Percentiles rank a stretch among this genome's conserved stretches.
Evolutionary conservation across 2,797 vertebrate species (phyloP).

Genomic region (Xenentodon cancila): DNA sequence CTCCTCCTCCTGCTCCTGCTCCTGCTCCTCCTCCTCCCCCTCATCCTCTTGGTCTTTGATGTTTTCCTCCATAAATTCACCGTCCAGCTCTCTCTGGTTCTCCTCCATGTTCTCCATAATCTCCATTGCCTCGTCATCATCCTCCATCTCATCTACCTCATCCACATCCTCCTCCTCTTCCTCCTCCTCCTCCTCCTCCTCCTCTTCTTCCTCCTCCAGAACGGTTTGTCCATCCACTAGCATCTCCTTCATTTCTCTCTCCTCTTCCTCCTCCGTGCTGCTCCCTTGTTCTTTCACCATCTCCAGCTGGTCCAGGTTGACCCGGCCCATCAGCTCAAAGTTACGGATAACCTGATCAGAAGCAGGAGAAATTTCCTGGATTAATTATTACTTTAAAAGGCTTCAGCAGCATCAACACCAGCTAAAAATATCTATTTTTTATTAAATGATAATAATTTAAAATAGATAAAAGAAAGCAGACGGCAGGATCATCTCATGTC

Average conservation of each 20-base stretch:
- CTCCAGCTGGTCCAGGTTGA: conserved; percentile 97
- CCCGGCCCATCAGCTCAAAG: conserved; percentile 96
- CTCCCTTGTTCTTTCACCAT: conserved; percentile 89
- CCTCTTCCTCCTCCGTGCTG: conserved; percentile 84
- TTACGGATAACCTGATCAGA: conserved; percentile 91
- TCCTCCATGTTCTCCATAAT: conserved; percentile 83
- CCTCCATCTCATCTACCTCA: conserved; percentile 8
- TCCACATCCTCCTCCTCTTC: conserved; percentile 82
- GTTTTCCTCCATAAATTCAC: conserved; percentile 56
- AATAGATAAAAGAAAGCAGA: no score
- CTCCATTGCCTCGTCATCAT: conserved; percentile 82
- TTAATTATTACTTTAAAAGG: not conserved
- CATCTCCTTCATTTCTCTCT: conserved; percentile 58
- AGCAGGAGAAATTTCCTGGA: conserved; percentile 14
- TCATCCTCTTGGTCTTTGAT: conserved; percentile 75
- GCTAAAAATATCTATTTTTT: no score
- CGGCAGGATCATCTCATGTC: conserved; percentile 4
- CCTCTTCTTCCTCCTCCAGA: conserved; percentile 73
- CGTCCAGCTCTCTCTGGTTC: conserved; percentile 83
- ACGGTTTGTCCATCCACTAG: conserved; percentile 37
- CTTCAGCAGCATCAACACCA: no score
- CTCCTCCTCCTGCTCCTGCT: conserved; percentile 56
- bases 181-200: conserved; percentile 73
- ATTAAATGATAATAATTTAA: no score
- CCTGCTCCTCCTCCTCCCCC: conserved; percentile 53